Evolutionary conservation across 2,888 invertebrate species (phyloP), one percentile per base, ranked within the genome.

Genomic region (Apamea monoglypha): DNA sequence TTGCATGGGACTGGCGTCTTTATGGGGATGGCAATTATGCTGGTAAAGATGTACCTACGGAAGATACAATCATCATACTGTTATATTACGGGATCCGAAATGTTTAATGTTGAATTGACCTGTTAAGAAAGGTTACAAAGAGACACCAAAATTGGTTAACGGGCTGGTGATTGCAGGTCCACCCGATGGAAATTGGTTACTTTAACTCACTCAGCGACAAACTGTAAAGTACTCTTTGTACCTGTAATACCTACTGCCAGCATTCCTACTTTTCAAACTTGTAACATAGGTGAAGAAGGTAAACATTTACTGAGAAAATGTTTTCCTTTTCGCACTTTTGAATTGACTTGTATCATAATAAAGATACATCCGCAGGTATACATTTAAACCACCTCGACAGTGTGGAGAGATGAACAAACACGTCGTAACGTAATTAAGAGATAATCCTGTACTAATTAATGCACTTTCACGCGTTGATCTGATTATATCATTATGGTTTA

Each of bases 401-500:
- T 66, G 66, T 53, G n/a, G 44, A 69, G 4, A 68, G 44, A 36
- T 21, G 32, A 68, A 61, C 69, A 76, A 47, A 47, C 53, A 32
- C 63, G 40, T 56, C 64, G 36, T 70, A 71, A 74, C 21, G 47
- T 63, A 66, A 69, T 61, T 61, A 56, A 25, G 63, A 78, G 74
- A 18, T 72, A 75, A 72, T 74, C 80, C 59, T 74, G 40, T 47
- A 10, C 36, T 79, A 76, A 85, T 72, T 7, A 75, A 59, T 64
- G 16, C 76, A 73, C 85, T 80, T 85, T 85, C 85, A 74, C 83
- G 44, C 59, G 25, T 25, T 64, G 44, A 59, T 73, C 69, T 66
- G 61, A 76, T 85, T 85, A 84, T 67, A 83, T 74, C 74, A 83
- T 32, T 64, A 18, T 66, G 29, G 56, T 83, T 74, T 80, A 75